Percentiles rank a stretch among this genome's conserved stretches.
Evolutionary conservation across 2,113 vertebrate genomes (phyloP).

Genomic region (Nicator chloris): DNA sequence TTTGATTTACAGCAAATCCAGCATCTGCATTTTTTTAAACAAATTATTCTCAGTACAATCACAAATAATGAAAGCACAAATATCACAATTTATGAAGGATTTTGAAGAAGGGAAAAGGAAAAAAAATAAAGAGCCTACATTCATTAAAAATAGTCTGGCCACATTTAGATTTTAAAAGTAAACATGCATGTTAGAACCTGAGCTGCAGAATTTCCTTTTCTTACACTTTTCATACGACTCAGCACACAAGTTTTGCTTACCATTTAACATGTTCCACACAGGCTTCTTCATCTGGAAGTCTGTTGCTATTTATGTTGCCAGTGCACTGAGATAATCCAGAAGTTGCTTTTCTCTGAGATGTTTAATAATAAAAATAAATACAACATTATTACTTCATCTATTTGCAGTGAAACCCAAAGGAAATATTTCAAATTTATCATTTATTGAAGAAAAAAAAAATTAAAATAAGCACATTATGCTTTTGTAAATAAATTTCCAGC

Average conservation of each 20-base stretch:
- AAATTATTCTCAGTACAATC: not conserved
- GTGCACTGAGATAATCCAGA: constrained; percentile 55
- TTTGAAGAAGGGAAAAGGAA: not conserved
- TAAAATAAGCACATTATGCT: not conserved
- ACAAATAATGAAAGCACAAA: not conserved
- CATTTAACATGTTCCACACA: constrained; percentile 23
- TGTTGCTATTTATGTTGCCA: constrained; percentile 47
- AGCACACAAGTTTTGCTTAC: not conserved
- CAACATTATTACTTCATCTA: constrained; percentile 67
- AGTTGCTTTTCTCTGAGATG: constrained; percentile 36
- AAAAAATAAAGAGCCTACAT: not conserved
- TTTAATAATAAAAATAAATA: constrained; percentile 38
- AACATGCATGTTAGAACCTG: constrained; percentile 12
- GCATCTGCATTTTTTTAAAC: not conserved
- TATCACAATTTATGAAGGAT: not conserved
- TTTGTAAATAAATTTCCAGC: constrained; percentile 65
- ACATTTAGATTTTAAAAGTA: not conserved
- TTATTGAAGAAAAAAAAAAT: constrained; percentile 28
- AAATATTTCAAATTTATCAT: constrained; percentile 69
- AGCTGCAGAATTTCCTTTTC: not conserved
- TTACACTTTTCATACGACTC: constrained; percentile 9
- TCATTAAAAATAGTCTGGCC: not conserved
- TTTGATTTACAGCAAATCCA: not conserved
- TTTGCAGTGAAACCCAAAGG: constrained; percentile 68
- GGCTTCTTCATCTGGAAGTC: constrained; percentile 32